Conservation (phyloP, 2,113 vertebrate species). For the Myrmophylax atrothorax region DNA sequence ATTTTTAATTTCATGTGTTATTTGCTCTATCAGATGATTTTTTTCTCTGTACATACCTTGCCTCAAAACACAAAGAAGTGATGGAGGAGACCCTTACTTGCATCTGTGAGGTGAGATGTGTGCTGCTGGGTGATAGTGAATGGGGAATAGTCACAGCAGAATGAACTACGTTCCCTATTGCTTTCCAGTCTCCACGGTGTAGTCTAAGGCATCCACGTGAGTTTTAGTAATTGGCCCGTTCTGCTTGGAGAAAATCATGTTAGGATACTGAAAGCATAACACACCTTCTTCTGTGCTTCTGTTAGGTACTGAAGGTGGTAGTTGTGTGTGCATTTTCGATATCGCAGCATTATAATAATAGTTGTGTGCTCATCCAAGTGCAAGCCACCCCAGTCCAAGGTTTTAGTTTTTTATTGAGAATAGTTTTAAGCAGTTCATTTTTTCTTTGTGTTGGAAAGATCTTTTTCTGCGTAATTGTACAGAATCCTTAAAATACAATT, state of each 20-base stretch:
- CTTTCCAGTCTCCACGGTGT: neutral
- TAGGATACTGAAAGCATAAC: neutral
- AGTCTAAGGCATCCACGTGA: neutral
- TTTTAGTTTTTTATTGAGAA: neutral
- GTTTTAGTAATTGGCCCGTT: accelerated
- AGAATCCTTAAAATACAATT: neutral
- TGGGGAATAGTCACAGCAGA: neutral
- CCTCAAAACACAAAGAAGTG: neutral
- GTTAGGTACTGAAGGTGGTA: neutral
- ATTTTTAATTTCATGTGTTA: neutral
- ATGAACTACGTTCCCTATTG: accelerated
- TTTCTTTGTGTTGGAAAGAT: neutral
- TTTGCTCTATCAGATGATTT: neutral
- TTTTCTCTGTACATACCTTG: neutral
- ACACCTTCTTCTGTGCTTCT: neutral
- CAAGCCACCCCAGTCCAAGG: neutral
- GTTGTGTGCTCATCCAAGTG: neutral
- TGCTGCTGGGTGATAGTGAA: accelerated
- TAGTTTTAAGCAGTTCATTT: neutral
- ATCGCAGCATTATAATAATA: accelerated
- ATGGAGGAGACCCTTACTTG: neutral
- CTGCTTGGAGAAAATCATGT: neutral
- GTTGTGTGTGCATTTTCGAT: neutral
- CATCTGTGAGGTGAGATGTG: too few species aligned
- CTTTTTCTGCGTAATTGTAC: neutral